phyloP scores from a whole-genome alignment of 2,888 invertebrate genomes.

The Agrochola circellaris region DNA sequence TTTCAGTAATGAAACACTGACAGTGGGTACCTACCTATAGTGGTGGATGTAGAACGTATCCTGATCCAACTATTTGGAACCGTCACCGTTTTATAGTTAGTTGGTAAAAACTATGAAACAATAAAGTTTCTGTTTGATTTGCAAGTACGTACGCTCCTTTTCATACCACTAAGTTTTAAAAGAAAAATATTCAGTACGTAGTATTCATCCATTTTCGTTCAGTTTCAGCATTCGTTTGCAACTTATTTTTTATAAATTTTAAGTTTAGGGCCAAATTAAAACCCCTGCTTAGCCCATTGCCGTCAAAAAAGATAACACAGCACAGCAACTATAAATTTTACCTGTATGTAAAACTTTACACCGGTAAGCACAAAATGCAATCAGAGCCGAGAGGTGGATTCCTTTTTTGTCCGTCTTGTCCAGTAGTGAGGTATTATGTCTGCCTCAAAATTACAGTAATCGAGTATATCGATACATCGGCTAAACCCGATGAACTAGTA shows the following conservation, averaged over 20 bases:
- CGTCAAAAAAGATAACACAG: not conserved
- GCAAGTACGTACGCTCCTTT: not conserved
- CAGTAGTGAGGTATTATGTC: slow-evolving; percentile 28
- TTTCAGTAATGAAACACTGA: not conserved
- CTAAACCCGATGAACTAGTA: slow-evolving; percentile 27
- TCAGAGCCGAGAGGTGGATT: slow-evolving; percentile 19
- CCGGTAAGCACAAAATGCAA: slow-evolving; percentile 28
- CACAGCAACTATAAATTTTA: slow-evolving; percentile 1
- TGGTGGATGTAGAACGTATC: not conserved
- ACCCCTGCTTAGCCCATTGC: not conserved
- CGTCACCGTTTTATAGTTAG: not conserved
- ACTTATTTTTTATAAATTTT: not conserved
- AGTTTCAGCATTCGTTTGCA: not conserved
- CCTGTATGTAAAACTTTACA: slow-evolving; percentile 1
- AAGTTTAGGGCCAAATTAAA: not conserved
- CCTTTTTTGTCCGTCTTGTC: slow-evolving; percentile 37
- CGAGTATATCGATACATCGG: slow-evolving; percentile 18
- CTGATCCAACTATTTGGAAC: not conserved
- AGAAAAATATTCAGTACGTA: not conserved
- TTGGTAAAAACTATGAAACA: not conserved
- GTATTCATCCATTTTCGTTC: not conserved
- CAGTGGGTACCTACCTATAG: not conserved
- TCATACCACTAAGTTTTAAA: not conserved
- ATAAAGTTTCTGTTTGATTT: not conserved
- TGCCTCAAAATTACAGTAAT: slow-evolving; percentile 37